These are phyloP conservation scores for Antrozous pallidus DNA, from an alignment of 2,797 vertebrate species.

Conservation along the genomic window DNA sequence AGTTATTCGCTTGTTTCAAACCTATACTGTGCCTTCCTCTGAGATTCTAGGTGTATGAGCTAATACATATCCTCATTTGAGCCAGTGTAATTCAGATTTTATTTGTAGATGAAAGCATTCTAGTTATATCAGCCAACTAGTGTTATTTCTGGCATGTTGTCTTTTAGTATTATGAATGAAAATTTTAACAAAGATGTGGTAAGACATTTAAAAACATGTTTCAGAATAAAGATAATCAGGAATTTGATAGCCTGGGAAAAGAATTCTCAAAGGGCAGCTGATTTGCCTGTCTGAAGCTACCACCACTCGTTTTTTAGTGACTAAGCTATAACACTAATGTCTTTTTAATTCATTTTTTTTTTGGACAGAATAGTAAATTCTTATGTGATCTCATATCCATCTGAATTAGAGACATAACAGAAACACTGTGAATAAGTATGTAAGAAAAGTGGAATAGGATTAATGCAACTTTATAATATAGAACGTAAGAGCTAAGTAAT, in stretches of 20 bases:
- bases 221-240: slow-evolving; percentile 30
- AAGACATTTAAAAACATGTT: slow-evolving; percentile 21
- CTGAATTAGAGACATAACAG: slow-evolving; percentile 26
- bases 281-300: background rate
- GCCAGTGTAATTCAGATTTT: background rate
- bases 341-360: slow-evolving; percentile 23
- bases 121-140: background rate
- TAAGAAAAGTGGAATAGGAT: background rate
- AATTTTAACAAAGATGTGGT: background rate
- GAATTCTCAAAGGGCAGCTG: background rate
- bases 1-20: background rate
- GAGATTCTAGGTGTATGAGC: background rate
- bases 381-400: background rate
- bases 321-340: background rate
- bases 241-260: slow-evolving; percentile 22
- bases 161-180: slow-evolving; percentile 24
- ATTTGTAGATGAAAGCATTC: background rate
- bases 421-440: background rate
- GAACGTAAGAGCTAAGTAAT: slow-evolving; percentile 42
- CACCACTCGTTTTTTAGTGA: background rate
- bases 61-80: background rate
- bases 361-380: background rate
- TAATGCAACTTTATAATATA: slow-evolving; percentile 22
- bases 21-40: background rate
- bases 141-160: background rate